Conservation (phyloP, 2,888 invertebrate species). For the Caenorhabditis macrosperma region DNA sequence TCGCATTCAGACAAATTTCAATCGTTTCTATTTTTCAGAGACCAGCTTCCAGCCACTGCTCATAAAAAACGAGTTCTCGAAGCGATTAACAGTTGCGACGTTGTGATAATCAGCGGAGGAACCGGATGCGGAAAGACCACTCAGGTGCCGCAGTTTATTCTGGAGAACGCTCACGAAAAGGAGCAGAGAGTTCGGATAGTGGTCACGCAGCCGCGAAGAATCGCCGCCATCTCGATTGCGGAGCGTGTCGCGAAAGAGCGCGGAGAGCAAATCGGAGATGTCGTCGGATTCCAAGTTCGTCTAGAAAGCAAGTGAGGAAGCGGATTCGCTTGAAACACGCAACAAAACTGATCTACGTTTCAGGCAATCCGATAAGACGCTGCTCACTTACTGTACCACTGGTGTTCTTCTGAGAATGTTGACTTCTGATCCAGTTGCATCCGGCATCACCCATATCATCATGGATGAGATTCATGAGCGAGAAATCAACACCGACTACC, state of each 20-base stretch:
- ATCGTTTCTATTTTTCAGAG: constrained; percentile 59
- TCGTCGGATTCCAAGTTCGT: constrained; percentile 92
- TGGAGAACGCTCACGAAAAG: constrained; percentile 86
- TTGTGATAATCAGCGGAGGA: constrained; percentile 72
- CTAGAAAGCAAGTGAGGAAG: constrained; percentile 86
- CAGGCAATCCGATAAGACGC: constrained; percentile 87
- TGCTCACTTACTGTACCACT: constrained; percentile 92
- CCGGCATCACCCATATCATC: constrained; percentile 87
- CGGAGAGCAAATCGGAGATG: constrained; percentile 87
- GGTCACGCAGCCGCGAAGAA: constrained; percentile 92
- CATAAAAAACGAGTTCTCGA: constrained; percentile 60
- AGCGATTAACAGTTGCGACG: constrained; percentile 59
- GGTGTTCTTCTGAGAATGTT: constrained; percentile 91
- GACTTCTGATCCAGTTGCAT: constrained; percentile 87
- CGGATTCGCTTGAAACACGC: no score
- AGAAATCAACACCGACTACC: constrained; percentile 93
- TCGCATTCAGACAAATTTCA: background rate
- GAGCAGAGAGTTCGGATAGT: constrained; percentile 88
- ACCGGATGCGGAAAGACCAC: constrained; percentile 79
- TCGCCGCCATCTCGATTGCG: constrained; percentile 92
- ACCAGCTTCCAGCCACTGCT: constrained; percentile 65
- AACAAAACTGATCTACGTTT: constrained; percentile 64
- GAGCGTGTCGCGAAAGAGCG: constrained; percentile 92
- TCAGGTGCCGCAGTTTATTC: constrained; percentile 89
- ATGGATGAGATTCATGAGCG: constrained; percentile 95